Evolutionary conservation across 2,888 invertebrate species (phyloP).

Genomic region (Drosophila vallismaia): DNA sequence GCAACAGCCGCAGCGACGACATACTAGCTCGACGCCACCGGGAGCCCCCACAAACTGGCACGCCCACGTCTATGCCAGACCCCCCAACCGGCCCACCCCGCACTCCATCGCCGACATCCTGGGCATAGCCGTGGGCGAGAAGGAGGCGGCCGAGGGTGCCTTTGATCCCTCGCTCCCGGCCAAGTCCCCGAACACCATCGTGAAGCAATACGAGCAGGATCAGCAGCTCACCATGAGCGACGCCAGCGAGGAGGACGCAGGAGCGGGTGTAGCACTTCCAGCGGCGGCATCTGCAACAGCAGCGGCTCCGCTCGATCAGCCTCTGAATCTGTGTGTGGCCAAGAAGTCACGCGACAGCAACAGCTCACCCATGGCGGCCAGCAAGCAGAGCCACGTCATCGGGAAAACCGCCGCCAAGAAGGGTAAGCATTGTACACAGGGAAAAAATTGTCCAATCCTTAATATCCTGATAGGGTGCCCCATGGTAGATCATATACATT

Average conservation of each 20-base stretch:
- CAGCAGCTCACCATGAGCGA: constrained; percentile 80
- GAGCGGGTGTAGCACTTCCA: constrained; percentile 45
- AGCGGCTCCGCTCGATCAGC: constrained; percentile 84
- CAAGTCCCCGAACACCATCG: constrained; percentile 82
- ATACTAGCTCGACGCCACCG: constrained; percentile 25
- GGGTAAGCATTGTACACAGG: constrained; percentile 63
- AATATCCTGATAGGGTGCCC: neutral
- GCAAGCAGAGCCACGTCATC: constrained; percentile 49
- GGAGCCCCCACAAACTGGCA: constrained; percentile 88
- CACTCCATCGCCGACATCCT: constrained; percentile 95
- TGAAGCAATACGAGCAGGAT: constrained; percentile 74
- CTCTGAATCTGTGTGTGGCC: constrained; percentile 86
- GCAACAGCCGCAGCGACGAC: constrained; percentile 48
- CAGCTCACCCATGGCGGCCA: constrained; percentile 52
- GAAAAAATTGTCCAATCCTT: neutral
- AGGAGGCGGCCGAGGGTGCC: constrained; percentile 37
- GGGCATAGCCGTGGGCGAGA: constrained; percentile 84
- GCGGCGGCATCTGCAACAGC: constrained; percentile 7
- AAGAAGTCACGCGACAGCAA: constrained; percentile 82
- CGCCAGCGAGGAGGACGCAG: constrained; percentile 84
- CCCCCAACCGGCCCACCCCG: constrained; percentile 92
- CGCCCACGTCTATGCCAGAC: constrained; percentile 93
- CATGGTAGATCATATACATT: neutral
- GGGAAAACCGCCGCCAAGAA: constrained; percentile 65
- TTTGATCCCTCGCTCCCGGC: constrained; percentile 54